Percentiles rank a stretch among this genome's conserved stretches.
Conservation (phyloP, 2,797 vertebrate genomes). For the Halcyon smyrnensis region DNA sequence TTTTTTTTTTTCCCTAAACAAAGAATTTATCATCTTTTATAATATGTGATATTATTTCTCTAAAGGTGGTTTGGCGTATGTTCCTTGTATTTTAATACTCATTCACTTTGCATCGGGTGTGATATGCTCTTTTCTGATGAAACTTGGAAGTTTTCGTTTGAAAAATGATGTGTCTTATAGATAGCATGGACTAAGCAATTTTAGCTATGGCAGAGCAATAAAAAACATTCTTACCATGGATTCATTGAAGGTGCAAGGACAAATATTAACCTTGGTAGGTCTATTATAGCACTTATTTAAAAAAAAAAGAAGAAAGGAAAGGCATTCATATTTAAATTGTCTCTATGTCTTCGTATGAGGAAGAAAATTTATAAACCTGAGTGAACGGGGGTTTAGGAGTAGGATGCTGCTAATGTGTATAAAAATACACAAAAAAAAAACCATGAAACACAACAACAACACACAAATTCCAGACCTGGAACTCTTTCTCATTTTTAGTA, state of each 20-base stretch:
- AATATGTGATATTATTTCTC: neutral
- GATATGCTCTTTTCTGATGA: conserved; percentile 67
- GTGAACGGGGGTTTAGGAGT: conserved; percentile 49
- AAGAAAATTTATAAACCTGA: conserved; percentile 63
- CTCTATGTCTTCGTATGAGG: conserved; percentile 10
- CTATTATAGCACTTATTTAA: conserved; percentile 72
- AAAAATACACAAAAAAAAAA: conserved; percentile 52
- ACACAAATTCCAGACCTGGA: neutral
- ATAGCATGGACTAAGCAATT: conserved; percentile 76
- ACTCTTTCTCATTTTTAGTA: neutral
- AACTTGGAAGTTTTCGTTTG: conserved; percentile 71
- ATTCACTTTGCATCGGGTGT: conserved; percentile 63
- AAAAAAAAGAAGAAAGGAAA: conserved; percentile 56
- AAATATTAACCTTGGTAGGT: conserved; percentile 78
- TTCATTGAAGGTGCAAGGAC: conserved; percentile 77
- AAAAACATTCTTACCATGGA: conserved; percentile 75
- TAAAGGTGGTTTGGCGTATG: conserved; percentile 6
- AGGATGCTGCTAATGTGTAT: conserved; percentile 19
- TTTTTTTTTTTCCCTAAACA: neutral
- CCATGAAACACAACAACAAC: neutral
- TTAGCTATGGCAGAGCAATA: conserved; percentile 77
- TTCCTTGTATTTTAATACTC: conserved; percentile 6
- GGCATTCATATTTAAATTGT: conserved; percentile 70
- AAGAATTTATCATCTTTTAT: neutral
- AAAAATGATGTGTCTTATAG: conserved; percentile 76